phyloP scores from a whole-genome alignment of 2,888 invertebrate genomes.

The Nephrotoma appendiculata region DNA sequence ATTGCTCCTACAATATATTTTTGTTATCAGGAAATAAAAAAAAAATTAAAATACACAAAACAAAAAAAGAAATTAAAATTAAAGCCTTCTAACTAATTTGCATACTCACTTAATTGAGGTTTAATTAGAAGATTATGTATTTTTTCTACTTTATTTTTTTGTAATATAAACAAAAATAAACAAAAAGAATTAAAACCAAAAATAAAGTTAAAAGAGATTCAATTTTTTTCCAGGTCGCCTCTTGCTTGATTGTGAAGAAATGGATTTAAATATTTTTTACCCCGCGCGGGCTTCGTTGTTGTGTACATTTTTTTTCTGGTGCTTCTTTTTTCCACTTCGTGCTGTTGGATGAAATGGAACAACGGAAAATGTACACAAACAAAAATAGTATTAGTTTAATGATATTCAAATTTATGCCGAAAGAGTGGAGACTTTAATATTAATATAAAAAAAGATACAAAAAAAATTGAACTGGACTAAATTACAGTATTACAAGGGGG shows the following conservation, averaged over 20 bases:
- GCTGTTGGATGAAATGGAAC: neutral
- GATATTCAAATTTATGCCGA: constrained; percentile 2
- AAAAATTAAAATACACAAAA: neutral
- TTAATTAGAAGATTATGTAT: constrained; percentile 6
- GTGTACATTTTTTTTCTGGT: neutral
- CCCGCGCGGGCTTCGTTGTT: neutral
- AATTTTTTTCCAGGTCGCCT: neutral
- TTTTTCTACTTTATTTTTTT: neutral
- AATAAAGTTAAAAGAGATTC: neutral
- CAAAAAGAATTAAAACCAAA: constrained; percentile 1
- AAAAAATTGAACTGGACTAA: neutral
- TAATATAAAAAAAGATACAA: neutral
- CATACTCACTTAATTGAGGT: constrained; percentile 6
- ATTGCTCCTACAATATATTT: neutral
- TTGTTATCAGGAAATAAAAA: neutral
- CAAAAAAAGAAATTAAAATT: neutral
- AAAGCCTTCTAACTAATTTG: constrained; percentile 4
- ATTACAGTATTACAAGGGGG: neutral
- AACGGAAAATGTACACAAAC: neutral
- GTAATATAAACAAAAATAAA: constrained; percentile 1
- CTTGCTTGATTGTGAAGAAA: neutral
- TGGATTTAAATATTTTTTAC: neutral
- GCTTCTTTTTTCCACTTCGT: neutral
- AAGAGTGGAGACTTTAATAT: neutral
- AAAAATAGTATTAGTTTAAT: constrained; percentile 1